Conservation (phyloP, 2,797 vertebrate species). For the Hephaestus fuliginosus region DNA sequence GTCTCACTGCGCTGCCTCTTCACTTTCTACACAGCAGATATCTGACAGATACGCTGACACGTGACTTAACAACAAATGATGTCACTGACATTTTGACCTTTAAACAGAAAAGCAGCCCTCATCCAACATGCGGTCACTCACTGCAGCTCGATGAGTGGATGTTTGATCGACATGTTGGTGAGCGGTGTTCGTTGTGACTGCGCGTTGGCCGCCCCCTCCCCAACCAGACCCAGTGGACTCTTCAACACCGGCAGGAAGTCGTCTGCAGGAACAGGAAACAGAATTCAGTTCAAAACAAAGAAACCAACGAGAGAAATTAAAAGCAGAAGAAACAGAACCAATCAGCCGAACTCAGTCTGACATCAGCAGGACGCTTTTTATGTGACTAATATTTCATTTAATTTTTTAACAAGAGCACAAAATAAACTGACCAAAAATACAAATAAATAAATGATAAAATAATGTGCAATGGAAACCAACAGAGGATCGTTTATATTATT, state of each 20-base stretch:
- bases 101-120: background rate
- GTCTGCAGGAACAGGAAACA: constrained; percentile 73
- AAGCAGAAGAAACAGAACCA: background rate
- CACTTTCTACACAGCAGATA: too few species aligned
- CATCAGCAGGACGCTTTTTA: background rate
- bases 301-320: too few species aligned
- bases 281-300: background rate
- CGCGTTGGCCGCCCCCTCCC: constrained; percentile 85
- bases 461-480: too few species aligned
- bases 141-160: constrained; percentile 76
- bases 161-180: constrained; percentile 89
- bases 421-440: background rate
- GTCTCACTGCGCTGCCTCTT: background rate
- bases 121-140: constrained; percentile 42
- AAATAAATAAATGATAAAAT: background rate
- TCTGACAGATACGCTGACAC: too few species aligned
- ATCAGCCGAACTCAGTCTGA: background rate
- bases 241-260: constrained; percentile 89
- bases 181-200: constrained; percentile 80
- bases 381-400: background rate
- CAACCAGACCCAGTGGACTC: constrained; percentile 90
- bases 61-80: background rate
- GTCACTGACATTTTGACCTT: background rate
- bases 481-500: too few species aligned
- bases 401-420: background rate